Base-by-base conservation (phyloP, 2,888 invertebrate species). In the Acronicta leporina region DNA sequence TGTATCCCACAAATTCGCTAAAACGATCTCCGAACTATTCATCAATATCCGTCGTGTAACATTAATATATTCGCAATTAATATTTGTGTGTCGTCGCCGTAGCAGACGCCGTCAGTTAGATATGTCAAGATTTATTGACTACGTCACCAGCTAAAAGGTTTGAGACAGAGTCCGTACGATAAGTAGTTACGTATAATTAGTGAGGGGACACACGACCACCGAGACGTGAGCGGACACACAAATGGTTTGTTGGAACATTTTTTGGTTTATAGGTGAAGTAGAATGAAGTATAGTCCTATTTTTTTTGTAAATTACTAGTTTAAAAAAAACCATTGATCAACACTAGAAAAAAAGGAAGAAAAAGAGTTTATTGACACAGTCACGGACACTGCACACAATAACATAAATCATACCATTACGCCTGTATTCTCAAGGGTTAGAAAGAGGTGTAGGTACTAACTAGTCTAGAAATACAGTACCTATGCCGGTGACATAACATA, bases 131-230 rank as follows among this genome's bases (percentile, higher is more conserved):
- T 94, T 94, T 94, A 94, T 94, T 85, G 86, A 82, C 74, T 79
- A 81, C 85, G 89, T 86, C 87, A 82, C 84, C 77, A 87, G 84
- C 92, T 93, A 94, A 94, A 92, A 94, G 94, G 90, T 87, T 90
- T 83, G 85, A 84, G 89, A 73, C 81, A 84, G 83, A 85, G 81
- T 83, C 78, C 77, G 83, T 66, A 79, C 85, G 92, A 92, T 92
- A 92, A 92, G 90, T 87, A 75, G 75, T 68, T 76, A 83, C 81
- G 82, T 87, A 88, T 92, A 92, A 93, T 94, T 92, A 92, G 92
- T 87, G 84, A 80, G 61, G 82, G 80, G 85, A 90, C 92, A 90
- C 91, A 90, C 90, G 92, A 91, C 92, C 91, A 92, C 92, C 91
- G 86, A 80, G 72, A 77, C 76, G 71, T 67, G 69, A 50, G 13